Evolutionary conservation across 1,140 invertebrate genomes (phyloP).

Genomic region (Octopus sinensis): DNA sequence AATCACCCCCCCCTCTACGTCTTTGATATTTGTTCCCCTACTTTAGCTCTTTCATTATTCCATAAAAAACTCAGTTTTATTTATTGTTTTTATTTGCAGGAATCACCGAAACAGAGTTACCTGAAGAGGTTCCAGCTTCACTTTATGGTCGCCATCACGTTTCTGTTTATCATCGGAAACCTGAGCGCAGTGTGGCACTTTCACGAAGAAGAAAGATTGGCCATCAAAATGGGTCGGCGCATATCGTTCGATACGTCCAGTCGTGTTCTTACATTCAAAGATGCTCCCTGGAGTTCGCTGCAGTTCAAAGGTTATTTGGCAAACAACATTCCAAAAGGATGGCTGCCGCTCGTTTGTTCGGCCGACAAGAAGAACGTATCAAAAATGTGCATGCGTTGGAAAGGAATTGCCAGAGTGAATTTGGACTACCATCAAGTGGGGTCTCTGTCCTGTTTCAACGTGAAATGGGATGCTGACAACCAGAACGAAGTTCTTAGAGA

Average conservation of each 20-base stretch:
- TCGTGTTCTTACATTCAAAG: slow-evolving; percentile 31
- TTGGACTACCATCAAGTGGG: slow-evolving; percentile 10
- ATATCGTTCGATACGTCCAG: slow-evolving; percentile 41
- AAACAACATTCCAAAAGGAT: slow-evolving; percentile 40
- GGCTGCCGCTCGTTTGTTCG: slow-evolving; percentile 42
- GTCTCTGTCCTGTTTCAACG: slow-evolving; percentile 42
- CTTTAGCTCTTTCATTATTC: background rate
- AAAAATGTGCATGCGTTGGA: slow-evolving; percentile 43
- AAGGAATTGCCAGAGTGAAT: slow-evolving; percentile 38
- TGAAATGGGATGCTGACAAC: slow-evolving; percentile 39
- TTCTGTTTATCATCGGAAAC: slow-evolving; percentile 35
- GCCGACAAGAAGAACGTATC: slow-evolving; percentile 30
- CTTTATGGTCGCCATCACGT: slow-evolving; percentile 38
- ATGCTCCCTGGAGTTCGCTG: slow-evolving; percentile 23
- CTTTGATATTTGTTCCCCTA: background rate
- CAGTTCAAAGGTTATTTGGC: slow-evolving; percentile 34
- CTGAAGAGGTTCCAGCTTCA: slow-evolving; percentile 41
- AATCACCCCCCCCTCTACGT: background rate
- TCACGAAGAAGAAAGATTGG: slow-evolving; percentile 31
- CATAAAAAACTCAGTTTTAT: background rate
- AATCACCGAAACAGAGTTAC: slow-evolving; percentile 26
- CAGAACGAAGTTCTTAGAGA: slow-evolving; percentile 37
- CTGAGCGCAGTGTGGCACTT: slow-evolving; percentile 43
- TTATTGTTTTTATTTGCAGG: slow-evolving; percentile 30
- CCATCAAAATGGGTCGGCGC: slow-evolving; percentile 32